phyloP scores from a whole-genome alignment of 1,140 invertebrate species.

The Drosophila kepulauana region DNA sequence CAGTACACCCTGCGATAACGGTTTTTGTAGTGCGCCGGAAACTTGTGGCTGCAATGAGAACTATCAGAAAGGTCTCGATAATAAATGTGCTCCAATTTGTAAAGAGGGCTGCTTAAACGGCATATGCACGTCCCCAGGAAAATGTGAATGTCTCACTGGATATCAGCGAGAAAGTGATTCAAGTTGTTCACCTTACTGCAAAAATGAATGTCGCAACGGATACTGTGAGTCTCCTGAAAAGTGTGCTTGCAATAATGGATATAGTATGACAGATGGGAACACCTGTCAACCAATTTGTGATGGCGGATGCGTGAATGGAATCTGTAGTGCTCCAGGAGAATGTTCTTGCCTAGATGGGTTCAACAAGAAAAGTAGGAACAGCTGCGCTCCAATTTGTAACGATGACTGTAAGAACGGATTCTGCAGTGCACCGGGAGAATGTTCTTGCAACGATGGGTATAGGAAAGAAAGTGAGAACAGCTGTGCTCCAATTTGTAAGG shows the following conservation, averaged over 20 bases:
- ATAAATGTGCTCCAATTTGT: slow-evolving; percentile 44
- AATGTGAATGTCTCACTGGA: slow-evolving; percentile 35
- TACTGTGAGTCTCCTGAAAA: not conserved
- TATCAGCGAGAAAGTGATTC: slow-evolving; percentile 9
- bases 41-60: slow-evolving; percentile 51
- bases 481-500: slow-evolving; percentile 28
- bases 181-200: slow-evolving; percentile 23
- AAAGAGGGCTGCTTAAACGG: slow-evolving; percentile 36
- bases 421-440: slow-evolving; percentile 20
- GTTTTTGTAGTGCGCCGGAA: slow-evolving; percentile 54
- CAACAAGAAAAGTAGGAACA: not conserved
- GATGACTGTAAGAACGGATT: slow-evolving; percentile 44
- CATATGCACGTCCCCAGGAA: slow-evolving; percentile 30
- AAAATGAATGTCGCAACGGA: slow-evolving; percentile 7
- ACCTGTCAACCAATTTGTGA: not conserved
- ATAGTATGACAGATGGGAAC: not conserved
- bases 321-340: slow-evolving; percentile 6
- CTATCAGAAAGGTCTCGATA: slow-evolving; percentile 85
- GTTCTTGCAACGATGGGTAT: slow-evolving; percentile 33
- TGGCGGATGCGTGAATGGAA: slow-evolving; percentile 1
- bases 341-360: slow-evolving; percentile 9
- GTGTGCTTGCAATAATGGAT: not conserved
- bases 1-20: slow-evolving; percentile 53
- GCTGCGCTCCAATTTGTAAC: slow-evolving; percentile 18
- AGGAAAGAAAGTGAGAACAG: slow-evolving; percentile 1